These are phyloP conservation scores for Drosophila dives DNA, from an alignment of 2,888 invertebrate species.

Conservation along the genomic window DNA sequence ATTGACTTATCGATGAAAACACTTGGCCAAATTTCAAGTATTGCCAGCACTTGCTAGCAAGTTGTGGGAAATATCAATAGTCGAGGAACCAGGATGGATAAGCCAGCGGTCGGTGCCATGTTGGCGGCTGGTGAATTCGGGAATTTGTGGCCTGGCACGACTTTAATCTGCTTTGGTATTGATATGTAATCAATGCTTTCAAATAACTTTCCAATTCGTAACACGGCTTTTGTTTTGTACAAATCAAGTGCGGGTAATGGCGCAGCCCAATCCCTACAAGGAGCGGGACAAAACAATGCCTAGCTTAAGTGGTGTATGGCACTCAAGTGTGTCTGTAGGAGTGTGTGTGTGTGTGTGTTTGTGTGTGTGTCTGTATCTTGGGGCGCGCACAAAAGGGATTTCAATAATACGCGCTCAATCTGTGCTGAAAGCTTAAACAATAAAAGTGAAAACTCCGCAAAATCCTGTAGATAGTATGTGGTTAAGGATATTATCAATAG, in stretches of 20 bases:
- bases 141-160: constrained; percentile 12
- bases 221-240: constrained; percentile 69
- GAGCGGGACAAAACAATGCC: constrained; percentile 47
- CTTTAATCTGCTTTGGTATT: constrained; percentile 40
- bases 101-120: constrained; percentile 7
- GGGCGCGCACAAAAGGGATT: constrained; percentile 69
- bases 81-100: constrained; percentile 9
- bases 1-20: constrained; percentile 58
- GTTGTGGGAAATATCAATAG: constrained; percentile 64
- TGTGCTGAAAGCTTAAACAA: constrained; percentile 79
- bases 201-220: constrained; percentile 71
- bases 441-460: constrained; percentile 76
- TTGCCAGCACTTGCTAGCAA: constrained; percentile 31
- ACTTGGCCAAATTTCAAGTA: constrained; percentile 29
- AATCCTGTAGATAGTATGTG: constrained; percentile 51
- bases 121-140: constrained; percentile 5
- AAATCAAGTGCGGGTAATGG: constrained; percentile 63
- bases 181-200: constrained; percentile 74
- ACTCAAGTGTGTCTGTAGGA: constrained; percentile 21
- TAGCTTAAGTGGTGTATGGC: constrained; percentile 28
- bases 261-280: constrained; percentile 34
- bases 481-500: constrained; percentile 67
- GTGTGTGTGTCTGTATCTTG: constrained; percentile 19
- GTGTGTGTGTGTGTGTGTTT: constrained; percentile 10
- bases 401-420: constrained; percentile 78